Evolutionary conservation across 2,113 vertebrate species (phyloP), one percentile per base, ranked within the genome.

Genomic region (Platysternon megacephalum): DNA sequence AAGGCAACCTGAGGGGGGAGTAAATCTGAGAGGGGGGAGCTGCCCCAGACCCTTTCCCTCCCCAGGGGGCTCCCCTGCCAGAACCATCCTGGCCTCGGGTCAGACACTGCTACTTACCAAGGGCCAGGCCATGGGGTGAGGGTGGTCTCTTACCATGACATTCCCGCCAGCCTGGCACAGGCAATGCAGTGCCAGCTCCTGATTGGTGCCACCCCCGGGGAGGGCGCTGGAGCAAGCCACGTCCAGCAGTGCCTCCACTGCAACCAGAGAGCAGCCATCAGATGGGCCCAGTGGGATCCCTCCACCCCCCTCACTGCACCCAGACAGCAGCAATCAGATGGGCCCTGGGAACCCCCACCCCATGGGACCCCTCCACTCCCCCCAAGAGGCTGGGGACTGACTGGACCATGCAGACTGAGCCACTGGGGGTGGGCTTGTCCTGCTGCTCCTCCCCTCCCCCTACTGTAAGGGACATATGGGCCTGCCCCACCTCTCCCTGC

Each of bases 151-250:
- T 74, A 99, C 98, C 98, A 98, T 88, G 48, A 97, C 94, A 91
- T 98, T 94, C 22, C 98, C 98, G 39, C 97, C 85, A 48, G 98
- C 98, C 79, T 51, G 58, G 72, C 97, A 98, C 39, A 99, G 98
- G 85, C 98, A 98, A 91, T 98, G 98, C 83, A 99, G 97, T 6
- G 98, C 98, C 88, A 99, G 97, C 94, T 99, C 98, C 4, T 97
- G 95, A 95, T 99, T 99, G 81, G 98, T 98, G 92, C 98, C 98
- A 53, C 98, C 98, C 90, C 98, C 98, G 96, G 98, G 98, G 51
- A 98, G 35, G 22, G 98, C 98, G 78, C 98, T 98, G 82, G 98
- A 99, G 93, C 97, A 98, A 80, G 98, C 98, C 96, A 99, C 92
- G 53, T 97, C 98, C 87, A 99, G 79, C 95, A 99, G 94, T 94